phyloP scores from a whole-genome alignment of 2,888 invertebrate genomes.

The Tachina lurida region DNA sequence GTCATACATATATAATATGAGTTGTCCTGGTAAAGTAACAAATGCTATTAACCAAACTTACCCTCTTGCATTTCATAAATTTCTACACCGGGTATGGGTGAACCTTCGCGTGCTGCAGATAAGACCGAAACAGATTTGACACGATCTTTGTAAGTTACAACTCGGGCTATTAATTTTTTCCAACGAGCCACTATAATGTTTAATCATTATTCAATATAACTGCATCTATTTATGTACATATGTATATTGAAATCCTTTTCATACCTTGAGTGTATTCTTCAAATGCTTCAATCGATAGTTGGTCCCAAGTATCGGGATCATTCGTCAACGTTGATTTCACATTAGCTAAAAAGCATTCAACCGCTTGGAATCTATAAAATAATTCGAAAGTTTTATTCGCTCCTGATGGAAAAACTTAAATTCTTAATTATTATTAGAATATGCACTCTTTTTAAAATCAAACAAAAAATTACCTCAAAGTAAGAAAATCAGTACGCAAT shows the following conservation, averaged over 20 bases:
- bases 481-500: conserved; percentile 87
- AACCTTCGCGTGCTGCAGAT: conserved; percentile 85
- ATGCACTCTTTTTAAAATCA: neutral
- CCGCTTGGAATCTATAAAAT: conserved; percentile 86
- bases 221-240: conserved; percentile 13
- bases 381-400: neutral
- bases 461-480: conserved; percentile 77
- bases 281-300: conserved; percentile 86
- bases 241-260: neutral
- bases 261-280: conserved; percentile 87
- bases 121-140: conserved; percentile 78
- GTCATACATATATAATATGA: neutral
- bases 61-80: conserved; percentile 88
- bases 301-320: conserved; percentile 85
- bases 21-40: neutral
- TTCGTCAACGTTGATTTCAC: conserved; percentile 85
- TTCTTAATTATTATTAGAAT: neutral
- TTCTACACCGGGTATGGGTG: conserved; percentile 90
- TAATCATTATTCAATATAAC: conserved; percentile 18
- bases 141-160: conserved; percentile 88
- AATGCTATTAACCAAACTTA: conserved; percentile 71
- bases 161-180: conserved; percentile 90
- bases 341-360: conserved; percentile 92
- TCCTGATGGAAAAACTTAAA: neutral
- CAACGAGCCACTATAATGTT: conserved; percentile 87